Percentiles rank a stretch among this genome's conserved stretches.
phyloP scores from a whole-genome alignment of 1,140 invertebrate species.

The Anoplophora glabripennis region DNA sequence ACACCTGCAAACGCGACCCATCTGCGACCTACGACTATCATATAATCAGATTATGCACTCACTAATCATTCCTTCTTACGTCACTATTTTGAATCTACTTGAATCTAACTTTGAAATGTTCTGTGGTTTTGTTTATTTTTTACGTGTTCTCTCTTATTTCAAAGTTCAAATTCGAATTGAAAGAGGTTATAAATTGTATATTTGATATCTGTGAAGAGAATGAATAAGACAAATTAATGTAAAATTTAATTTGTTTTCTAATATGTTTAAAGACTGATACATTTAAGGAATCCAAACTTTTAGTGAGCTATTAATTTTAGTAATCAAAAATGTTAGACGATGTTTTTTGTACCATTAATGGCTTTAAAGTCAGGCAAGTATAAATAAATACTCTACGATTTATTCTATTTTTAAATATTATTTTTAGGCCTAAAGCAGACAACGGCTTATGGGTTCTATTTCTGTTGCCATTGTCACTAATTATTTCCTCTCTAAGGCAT shows the following conservation, averaged over 20 bases:
- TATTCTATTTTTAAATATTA: background rate
- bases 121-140: too few relatives aligned
- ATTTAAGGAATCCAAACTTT: constrained; percentile 12
- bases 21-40: too few relatives aligned
- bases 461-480: constrained; percentile 52
- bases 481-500: constrained; percentile 47
- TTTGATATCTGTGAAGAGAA: background rate
- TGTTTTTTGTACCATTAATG: constrained; percentile 7
- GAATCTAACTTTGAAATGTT: too few relatives aligned
- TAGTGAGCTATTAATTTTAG: constrained; percentile 7
- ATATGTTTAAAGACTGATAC: background rate
- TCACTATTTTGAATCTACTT: too few relatives aligned
- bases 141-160: too few relatives aligned
- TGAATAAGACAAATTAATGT: background rate
- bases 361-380: constrained; percentile 15
- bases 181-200: background rate
- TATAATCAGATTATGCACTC: too few relatives aligned
- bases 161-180: constrained; percentile 1
- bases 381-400: constrained; percentile 2
- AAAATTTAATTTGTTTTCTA: background rate
- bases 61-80: too few relatives aligned
- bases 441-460: constrained; percentile 57
- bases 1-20: too few relatives aligned
- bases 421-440: constrained; percentile 52
- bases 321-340: background rate